Base-by-base conservation (phyloP, 2,888 invertebrate species). In the Aleiodes testaceus region DNA sequence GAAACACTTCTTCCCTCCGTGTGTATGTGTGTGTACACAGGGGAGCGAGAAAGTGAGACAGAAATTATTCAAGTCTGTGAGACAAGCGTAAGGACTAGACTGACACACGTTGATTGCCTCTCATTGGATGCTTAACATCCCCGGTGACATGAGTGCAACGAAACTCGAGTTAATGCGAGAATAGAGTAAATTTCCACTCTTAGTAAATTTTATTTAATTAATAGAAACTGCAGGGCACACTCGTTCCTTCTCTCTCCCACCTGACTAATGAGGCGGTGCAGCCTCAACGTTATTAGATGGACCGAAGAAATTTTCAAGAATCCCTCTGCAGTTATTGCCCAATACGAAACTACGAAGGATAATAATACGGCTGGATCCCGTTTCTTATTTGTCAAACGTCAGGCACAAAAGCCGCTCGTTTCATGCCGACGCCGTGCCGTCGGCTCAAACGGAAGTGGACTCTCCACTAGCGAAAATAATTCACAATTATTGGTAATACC, bases 31-130 rank as follows among this genome's bases (percentile, higher is more conserved):
- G 26, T 26, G 26, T 26, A 26, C 5, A 26, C 26, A 50, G 50
- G 47, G 50, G 9, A 49, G 26, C 3, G 26, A 20, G 45, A 45
- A 44, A 50, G 22, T 49, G 64, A 65, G 65, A 26, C 12, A 26
- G 55, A 44, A 42, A 52, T 36, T 53, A 61, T 45, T 30, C 66
- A 53, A 50, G 18, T 20, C 70, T 26, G 44, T 44, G 36, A 63
- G 47, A 61, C 50, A 44, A 22, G 44, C 47, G 42, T 14, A 36
- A 36, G 20, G 63, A 26, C 42, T 36, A 65, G 75, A 64, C 85
- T 88, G 88, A 89, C 88, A 88, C 86, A 85, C 88, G 88, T 87
- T 89, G 88, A 89, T 89, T 89, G 88, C 88, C 87, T 87, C 86
- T 89, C 88, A 89, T 89, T 88, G 87, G 88, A 84, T 87, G 86